Percentiles rank a stretch among this genome's conserved stretches.
Conservation (phyloP, 2,113 vertebrate species). For the Macrotis lagotis region DNA sequence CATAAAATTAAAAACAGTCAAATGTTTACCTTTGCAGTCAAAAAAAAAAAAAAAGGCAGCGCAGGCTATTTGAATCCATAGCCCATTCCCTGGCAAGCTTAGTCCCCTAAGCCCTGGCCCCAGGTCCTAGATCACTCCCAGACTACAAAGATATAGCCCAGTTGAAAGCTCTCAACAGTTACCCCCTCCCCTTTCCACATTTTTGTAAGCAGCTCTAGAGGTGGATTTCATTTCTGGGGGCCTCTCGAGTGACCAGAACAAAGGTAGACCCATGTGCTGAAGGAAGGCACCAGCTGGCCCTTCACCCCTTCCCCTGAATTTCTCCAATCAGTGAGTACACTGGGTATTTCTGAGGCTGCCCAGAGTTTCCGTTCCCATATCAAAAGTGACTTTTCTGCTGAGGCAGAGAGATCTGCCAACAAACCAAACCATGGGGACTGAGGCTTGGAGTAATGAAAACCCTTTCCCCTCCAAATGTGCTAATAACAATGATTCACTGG, state of each 20-base stretch:
- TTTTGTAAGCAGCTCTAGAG: not conserved
- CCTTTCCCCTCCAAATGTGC: not conserved
- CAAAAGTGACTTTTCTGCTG: slow-evolving; percentile 66
- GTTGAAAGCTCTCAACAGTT: not conserved
- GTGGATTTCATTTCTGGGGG: not conserved
- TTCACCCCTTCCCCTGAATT: not conserved
- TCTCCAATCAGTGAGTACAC: not conserved
- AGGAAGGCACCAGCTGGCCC: not conserved
- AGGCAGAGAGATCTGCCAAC: slow-evolving; percentile 46
- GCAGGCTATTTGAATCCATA: not conserved
- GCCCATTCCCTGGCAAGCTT: not conserved
- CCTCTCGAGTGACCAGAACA: not conserved
- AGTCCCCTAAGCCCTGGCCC: not conserved
- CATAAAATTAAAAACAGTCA: slow-evolving; percentile 31
- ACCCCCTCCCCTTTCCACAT: not conserved
- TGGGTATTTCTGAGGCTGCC: not conserved
- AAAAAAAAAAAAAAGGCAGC: not conserved
- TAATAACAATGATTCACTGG: slow-evolving; percentile 19
- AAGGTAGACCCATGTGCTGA: not conserved
- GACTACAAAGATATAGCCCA: not conserved
- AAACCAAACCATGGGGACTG: slow-evolving; percentile 51
- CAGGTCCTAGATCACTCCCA: not conserved
- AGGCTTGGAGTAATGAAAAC: not conserved
- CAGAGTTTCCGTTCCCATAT: slow-evolving; percentile 68
- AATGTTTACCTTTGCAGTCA: slow-evolving; percentile 12